These are phyloP conservation scores for Hyperoplus immaculatus DNA, from an alignment of 2,797 vertebrate genomes.

Conservation along the genomic window DNA sequence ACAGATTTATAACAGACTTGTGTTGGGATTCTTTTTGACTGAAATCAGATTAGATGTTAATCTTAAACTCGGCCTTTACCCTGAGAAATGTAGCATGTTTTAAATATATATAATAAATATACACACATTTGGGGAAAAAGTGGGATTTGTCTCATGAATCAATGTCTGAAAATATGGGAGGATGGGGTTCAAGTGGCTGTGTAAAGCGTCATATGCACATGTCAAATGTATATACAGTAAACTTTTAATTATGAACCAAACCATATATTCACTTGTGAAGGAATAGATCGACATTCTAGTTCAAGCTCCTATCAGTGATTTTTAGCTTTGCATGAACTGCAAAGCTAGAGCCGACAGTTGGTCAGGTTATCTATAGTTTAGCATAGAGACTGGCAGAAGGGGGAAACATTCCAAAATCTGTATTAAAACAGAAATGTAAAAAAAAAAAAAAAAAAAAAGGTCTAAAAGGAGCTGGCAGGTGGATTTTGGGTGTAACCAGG, in stretches of 20 bases:
- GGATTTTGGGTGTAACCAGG: background rate
- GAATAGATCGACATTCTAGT: background rate
- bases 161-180: slow-evolving; percentile 29
- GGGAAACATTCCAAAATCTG: background rate
- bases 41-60: slow-evolving; percentile 77
- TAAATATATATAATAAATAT: slow-evolving; percentile 39
- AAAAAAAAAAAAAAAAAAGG: background rate
- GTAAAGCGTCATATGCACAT: slow-evolving; percentile 16
- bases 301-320: background rate
- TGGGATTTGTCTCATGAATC: slow-evolving; percentile 34
- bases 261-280: background rate
- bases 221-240: background rate
- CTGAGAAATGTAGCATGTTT: slow-evolving; percentile 41
- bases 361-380: slow-evolving; percentile 2
- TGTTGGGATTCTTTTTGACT: slow-evolving; percentile 69
- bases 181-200: slow-evolving; percentile 16
- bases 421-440: background rate
- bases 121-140: slow-evolving; percentile 10
- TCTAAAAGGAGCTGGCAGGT: background rate
- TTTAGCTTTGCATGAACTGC: background rate
- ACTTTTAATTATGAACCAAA: slow-evolving; percentile 9
- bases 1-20: slow-evolving; percentile 75
- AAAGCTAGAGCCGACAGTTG: background rate
- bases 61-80: slow-evolving; percentile 64
- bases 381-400: background rate